Base-by-base conservation (phyloP, 1,140 invertebrate species). In the Chelonus insularis region DNA sequence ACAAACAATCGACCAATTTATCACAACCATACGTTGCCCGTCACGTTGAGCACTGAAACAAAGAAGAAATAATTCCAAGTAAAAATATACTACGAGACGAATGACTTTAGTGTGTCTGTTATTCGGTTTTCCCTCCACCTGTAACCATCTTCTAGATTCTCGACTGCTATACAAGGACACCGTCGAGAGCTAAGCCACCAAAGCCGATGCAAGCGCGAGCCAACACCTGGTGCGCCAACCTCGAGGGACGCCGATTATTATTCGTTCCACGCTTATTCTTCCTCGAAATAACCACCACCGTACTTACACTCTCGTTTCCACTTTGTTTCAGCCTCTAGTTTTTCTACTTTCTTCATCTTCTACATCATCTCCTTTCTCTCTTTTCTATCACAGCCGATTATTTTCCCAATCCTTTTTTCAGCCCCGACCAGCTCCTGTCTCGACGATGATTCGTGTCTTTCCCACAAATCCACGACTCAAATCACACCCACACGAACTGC, bases 161-260 rank as follows among this genome's bases (percentile, higher is more conserved):
- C n/a, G 16, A 54, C 21, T 47, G 51, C 4, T 55, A 37, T 36
- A 48, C 39, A 21, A 39, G 52, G 21, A 37, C 41, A 50, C 14
- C 41, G 45, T 21, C 20, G 73, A 74, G 70, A 67, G 69, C 74
- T 79, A 78, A 79, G 77, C 77, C 76, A 66, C 68, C 67, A 61
- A 61, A 61, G 59, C 59, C 51, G 59, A 61, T 61, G 59, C 59
- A 74, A 73, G 75, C 72, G 75, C 77, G 76, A 73, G 71, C 75
- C 71, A 60, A 65, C 77, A 79, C 77, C 77, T 79, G 77, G 77
- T 79, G 77, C 77, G 68, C 72, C 68, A 70, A 73, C 77, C 77
- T 73, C 69, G 69, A 55, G 75, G 75, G 77, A 78, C 73, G 56
- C 69, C 70, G 69, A 70, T 76, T 78, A 72, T 72, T 78, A 78